These are phyloP conservation scores for Trichogramma pretiosum DNA, from an alignment of 1,140 invertebrate species.

Conservation along the genomic window DNA sequence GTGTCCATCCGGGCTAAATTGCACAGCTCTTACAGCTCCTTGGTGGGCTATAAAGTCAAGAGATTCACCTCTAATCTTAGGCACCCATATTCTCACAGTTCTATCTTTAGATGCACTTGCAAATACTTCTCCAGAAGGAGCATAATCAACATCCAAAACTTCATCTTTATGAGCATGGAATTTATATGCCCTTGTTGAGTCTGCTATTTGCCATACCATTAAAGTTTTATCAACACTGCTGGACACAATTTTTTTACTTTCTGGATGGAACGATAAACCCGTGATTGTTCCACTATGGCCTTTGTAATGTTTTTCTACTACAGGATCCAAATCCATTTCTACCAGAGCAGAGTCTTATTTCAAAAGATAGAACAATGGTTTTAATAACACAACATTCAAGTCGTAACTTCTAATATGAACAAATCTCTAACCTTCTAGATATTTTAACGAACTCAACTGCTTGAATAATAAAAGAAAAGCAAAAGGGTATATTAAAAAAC, in stretches of 20 bases:
- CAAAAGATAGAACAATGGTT: no score
- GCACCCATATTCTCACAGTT: conserved; percentile 77
- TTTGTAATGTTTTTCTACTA: conserved; percentile 66
- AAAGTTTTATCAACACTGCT: conserved; percentile 67
- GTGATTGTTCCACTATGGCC: conserved; percentile 70
- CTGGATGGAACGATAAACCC: conserved; percentile 66
- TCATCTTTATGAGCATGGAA: conserved; percentile 57
- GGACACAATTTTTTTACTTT: conserved; percentile 65
- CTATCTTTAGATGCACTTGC: conserved; percentile 76
- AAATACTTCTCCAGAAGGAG: conserved; percentile 69
- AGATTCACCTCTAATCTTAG: conserved; percentile 66
- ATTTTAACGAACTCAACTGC: no score
- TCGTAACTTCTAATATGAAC: no score
- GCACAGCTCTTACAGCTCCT: conserved; percentile 66
- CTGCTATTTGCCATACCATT: conserved; percentile 70
- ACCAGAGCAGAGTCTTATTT: no score
- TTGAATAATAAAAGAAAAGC: no score
- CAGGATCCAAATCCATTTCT: conserved; percentile 48
- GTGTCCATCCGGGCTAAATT: conserved; percentile 69
- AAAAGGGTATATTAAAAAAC: no score
- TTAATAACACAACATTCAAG: no score
- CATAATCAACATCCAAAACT: conserved; percentile 63
- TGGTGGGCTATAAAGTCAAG: conserved; percentile 72
- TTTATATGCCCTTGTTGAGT: conserved; percentile 53
- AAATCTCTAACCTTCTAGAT: no score